Base-by-base conservation (phyloP, 2,113 vertebrate genomes). In the Andinoacara biseriatus region DNA sequence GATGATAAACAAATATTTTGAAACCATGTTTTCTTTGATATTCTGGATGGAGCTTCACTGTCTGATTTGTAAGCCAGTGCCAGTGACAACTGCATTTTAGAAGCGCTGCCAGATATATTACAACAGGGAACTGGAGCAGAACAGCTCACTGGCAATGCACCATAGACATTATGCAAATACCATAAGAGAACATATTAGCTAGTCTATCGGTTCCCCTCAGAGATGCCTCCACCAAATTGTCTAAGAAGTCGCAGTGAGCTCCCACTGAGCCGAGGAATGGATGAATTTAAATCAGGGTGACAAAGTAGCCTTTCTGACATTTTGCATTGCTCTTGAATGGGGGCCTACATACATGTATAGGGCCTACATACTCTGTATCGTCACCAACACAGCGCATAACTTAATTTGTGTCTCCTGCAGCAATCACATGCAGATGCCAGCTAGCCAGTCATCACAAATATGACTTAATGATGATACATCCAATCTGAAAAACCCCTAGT, bases 91-190 rank as follows among this genome's bases (percentile, higher is more conserved):
- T 92, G 92, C 92, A 93, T 95, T 94, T 95, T 90, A 86, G 91
- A 94, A 94, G 86, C 57, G 83, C 92, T 94, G 92, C 94, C 94
- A 96, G 94, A 94, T 94, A 94, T 94, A 95, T 95, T 95, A 95
- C 93, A 92, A 92, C 88, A 82, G 87, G 92, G 92, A 94, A 95
- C 86, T 95, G 93, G 92, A 95, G 94, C 94, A 94, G 94, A 95
- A 95, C 94, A 90, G 90, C 85, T 93, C 91, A 91, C 89, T 94
- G 93, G 92, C 93, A 90, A 95, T 92, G 93, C 92, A 91, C 90
- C 91, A 84, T 80, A 87, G 92, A 94, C 93, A 93, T 94, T 96
- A 95, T 96, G 95, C 95, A 95, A 95, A 95, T 94, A 94, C 92
- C 87, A 81, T 88, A 87, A 90, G 93, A 93, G 93, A 94, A 94